Base-by-base conservation (phyloP, 2,888 invertebrate genomes). In the Agrochola litura region DNA sequence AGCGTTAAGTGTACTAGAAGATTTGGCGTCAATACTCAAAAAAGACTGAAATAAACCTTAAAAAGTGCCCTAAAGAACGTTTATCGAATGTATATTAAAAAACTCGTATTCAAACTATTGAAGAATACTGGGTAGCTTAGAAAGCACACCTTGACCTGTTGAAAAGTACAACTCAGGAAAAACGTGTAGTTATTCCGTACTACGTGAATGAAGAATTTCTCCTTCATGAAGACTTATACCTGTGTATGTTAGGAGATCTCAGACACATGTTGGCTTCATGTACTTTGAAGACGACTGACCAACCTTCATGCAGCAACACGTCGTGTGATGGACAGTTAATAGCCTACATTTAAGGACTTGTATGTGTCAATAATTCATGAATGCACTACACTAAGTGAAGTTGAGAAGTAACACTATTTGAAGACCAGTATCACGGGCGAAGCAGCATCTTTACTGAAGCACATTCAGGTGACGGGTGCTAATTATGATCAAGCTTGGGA, bases 321-420 rank as follows among this genome's bases (percentile, higher is more conserved):
- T 64, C 41, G 4, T n/a, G 64, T 64, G 64, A 64, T 64, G 41
- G 64, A 64, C 41, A 64, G 43, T 41, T 41, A 82, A 5, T 85
- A 77, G 78, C 61, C 76, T 19, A 68, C 77, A 1, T 86, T 77
- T 74, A 65, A 83, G 5, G 84, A 86, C 37, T 71, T 88, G 54
- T 88, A 80, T 73, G 30, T 60, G n/a, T 60, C 84, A 46, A 68
- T 86, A 30, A 75, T 83, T 6, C 80, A 87, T 63, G 73, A 73
- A n/a, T 78, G 79, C 56, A 56, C 71, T 25, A 37, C 74, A 37
- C 41, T 86, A n/a, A 67, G 37, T 30, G 77, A 76, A 9, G 84
- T 88, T 16, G 79, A 87, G 66, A 87, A 85, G 61, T 63, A 82
- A 52, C 83, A 86, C 37, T 86, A 88, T 66, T 76, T 86, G 58